Evolutionary conservation across 2,113 vertebrate species (phyloP).

Genomic region (Elanoides forficatus): DNA sequence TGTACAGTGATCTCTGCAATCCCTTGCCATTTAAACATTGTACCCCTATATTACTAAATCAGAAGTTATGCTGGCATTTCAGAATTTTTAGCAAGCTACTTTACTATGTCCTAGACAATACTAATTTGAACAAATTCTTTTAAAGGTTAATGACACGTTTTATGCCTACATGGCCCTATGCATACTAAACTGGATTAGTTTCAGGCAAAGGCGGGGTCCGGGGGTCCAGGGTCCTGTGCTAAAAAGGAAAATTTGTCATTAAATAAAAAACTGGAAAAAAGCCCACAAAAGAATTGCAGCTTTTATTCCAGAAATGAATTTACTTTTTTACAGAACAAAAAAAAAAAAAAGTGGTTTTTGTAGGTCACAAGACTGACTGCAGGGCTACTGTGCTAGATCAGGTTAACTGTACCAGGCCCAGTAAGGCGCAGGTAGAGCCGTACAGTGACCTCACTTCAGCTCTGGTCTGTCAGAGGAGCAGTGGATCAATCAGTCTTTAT

Average conservation of each 20-base stretch:
- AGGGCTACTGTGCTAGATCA: neutral
- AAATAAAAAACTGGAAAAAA: neutral
- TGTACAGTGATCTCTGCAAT: neutral
- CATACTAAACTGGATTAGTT: neutral
- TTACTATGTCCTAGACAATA: neutral
- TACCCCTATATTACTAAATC: neutral
- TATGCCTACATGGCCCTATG: neutral
- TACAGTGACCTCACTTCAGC: neutral
- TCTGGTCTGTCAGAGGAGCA: neutral
- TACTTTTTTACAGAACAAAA: neutral
- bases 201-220: neutral
- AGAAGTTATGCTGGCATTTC: neutral
- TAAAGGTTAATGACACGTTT: neutral
- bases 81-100: neutral
- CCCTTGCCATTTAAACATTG: neutral
- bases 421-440: neutral
- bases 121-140: neutral
- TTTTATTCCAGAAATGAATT: neutral
- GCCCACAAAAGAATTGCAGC: neutral
- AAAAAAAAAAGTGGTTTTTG: neutral
- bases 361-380: neutral
- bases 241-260: neutral
- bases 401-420: neutral
- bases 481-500: neutral
- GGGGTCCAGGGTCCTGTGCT: neutral